Base-by-base conservation (phyloP, 2,888 invertebrate genomes). In the Morpho helenor region DNA sequence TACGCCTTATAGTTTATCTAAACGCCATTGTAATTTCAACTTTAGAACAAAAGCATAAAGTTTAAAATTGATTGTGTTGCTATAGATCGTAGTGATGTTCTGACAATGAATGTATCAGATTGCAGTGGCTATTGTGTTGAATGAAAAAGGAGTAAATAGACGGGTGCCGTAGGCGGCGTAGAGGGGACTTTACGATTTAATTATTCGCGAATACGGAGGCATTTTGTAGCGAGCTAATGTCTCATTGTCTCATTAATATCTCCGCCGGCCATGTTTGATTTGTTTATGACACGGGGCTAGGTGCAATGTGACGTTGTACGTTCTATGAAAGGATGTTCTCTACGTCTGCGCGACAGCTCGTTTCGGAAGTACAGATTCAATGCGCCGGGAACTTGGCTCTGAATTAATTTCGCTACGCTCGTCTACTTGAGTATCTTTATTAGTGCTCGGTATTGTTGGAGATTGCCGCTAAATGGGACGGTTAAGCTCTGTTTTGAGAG, bases 241-340 rank as follows among this genome's bases (percentile, higher is more conserved):
- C 87, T 88, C 86, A 89, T 90, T 90, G 90, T 90, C 88, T 89
- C 88, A 88, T 89, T 90, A 90, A 89, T 90, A 90, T 88, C 87
- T 84, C 80, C 80, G 83, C 79, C 86, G 80, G 88, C 89, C 88
- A 89, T 89, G 85, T 89, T 87, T 89, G 89, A 88, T 87, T 87
- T 90, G 90, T 90, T 88, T 89, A 85, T 87, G 88, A 87, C 84
- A 81, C 80, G 79, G 79, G 73, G 72, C 77, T 77, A 82, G 83
- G 82, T 83, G 85, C 78, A 80, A 74, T 75, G 70, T 67, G 74
- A 75, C 72, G 66, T 65, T 66, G 67, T 65, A 65, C 66, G 66
- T 67, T 63, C 57, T 66, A 64, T 59, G 57, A 60, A 63, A 57
- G 57, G 63, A 60, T 54, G 61, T 64, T 65, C 65, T 64, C 79